Evolutionary conservation across 1,140 invertebrate species (phyloP).

Genomic region (Periplaneta americana): DNA sequence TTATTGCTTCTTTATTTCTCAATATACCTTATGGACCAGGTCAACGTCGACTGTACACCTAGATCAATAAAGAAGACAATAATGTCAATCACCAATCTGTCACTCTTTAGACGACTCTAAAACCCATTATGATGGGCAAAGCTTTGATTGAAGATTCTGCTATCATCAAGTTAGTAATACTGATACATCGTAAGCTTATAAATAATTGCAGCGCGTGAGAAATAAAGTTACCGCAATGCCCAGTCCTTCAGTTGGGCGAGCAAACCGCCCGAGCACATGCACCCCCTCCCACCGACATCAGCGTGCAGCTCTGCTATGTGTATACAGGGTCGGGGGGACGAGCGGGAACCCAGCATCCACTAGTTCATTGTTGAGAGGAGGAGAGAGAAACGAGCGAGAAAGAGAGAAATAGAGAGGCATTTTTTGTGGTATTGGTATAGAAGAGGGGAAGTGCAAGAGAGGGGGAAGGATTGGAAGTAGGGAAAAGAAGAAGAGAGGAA

Average conservation of each 20-base stretch:
- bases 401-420: background rate
- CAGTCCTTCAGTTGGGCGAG: background rate
- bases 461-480: background rate
- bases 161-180: no score
- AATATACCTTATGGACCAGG: no score
- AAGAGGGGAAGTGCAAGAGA: background rate
- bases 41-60: no score
- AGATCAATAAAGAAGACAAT: no score
- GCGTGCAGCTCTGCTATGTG: background rate
- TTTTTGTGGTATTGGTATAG: background rate
- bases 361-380: background rate
- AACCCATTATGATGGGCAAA: no score
- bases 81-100: no score
- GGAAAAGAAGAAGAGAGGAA: background rate
- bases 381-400: background rate
- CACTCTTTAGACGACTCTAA: no score
- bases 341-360: background rate
- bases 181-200: no score
- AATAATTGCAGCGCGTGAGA: background rate
- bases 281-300: background rate
- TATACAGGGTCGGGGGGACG: background rate
- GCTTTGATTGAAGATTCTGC: no score
- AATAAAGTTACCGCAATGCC: background rate
- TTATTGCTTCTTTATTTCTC: no score
- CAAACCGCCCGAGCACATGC: background rate